Conservation (phyloP, 2,113 vertebrate genomes). For the Okapia johnstoni region DNA sequence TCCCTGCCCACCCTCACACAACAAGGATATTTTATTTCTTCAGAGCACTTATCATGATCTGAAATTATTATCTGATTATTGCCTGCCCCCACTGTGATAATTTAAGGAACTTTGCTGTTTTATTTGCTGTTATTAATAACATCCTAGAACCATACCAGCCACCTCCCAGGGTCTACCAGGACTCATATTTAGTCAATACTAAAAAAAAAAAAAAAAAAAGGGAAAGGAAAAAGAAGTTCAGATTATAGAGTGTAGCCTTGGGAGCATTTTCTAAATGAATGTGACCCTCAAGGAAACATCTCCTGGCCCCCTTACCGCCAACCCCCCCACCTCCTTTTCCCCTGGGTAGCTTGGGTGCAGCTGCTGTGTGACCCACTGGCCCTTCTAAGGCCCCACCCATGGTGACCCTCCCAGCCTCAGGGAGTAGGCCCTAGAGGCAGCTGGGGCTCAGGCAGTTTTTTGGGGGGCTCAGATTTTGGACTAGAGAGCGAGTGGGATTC, state of each 20-base stretch:
- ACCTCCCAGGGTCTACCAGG: not conserved
- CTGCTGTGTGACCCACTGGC: not conserved
- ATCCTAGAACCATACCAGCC: not conserved
- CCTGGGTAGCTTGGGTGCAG: not conserved
- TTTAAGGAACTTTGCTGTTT: not conserved
- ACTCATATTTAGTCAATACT: not conserved
- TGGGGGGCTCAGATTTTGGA: not conserved
- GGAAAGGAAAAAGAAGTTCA: not conserved
- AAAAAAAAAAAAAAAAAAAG: not conserved
- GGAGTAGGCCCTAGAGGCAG: not conserved
- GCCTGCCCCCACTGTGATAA: not conserved
- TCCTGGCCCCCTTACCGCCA: too few species aligned
- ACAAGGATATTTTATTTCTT: not conserved
- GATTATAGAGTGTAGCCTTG: not conserved
- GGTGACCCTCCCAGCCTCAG: not conserved
- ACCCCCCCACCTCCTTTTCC: not conserved
- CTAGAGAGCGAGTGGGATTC: not conserved
- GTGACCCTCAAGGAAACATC: not conserved
- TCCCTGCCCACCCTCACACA: not conserved
- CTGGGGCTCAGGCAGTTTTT: not conserved
- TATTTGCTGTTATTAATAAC: not conserved
- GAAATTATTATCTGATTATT: not conserved
- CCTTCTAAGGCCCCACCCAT: not conserved
- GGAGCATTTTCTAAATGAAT: not conserved
- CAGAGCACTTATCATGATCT: not conserved